These are phyloP conservation scores for Spilarctia lutea DNA, from an alignment of 2,888 invertebrate genomes.

Conservation along the genomic window DNA sequence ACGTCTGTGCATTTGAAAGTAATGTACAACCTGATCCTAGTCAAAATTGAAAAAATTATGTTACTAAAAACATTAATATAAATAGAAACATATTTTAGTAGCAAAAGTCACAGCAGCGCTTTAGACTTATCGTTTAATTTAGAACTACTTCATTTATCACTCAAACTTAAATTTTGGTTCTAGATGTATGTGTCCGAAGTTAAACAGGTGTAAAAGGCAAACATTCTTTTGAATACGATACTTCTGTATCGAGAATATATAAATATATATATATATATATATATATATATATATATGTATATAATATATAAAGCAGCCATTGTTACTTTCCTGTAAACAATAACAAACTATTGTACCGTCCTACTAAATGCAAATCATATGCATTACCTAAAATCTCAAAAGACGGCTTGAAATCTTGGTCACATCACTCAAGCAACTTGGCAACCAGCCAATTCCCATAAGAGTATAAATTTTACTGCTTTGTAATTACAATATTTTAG, in stretches of 20 bases:
- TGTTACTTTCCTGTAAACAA: background rate
- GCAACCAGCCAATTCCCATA: conserved; percentile 39
- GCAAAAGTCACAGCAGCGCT: no score
- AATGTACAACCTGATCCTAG: background rate
- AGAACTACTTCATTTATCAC: background rate
- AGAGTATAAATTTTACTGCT: conserved; percentile 33
- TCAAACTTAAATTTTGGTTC: background rate
- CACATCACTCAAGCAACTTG: conserved; percentile 46
- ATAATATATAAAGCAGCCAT: background rate
- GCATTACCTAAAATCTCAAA: conserved; percentile 29
- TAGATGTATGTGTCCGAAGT: background rate
- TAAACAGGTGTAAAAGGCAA: background rate
- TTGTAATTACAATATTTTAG: conserved; percentile 25
- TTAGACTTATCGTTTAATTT: no score
- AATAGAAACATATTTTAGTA: no score
- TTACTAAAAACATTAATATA: no score
- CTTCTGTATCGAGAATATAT: no score
- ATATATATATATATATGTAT: background rate
- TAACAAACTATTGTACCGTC: conserved; percentile 8
- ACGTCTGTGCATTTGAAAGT: no score
- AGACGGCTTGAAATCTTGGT: conserved; percentile 36
- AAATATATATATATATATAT: background rate
- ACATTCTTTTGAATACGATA: background rate
- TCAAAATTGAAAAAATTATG: background rate
- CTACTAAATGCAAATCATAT: conserved; percentile 8